Evolutionary conservation across 2,888 invertebrate species (phyloP), one percentile per base, ranked within the genome.

Genomic region (Chloroclysta siterata): DNA sequence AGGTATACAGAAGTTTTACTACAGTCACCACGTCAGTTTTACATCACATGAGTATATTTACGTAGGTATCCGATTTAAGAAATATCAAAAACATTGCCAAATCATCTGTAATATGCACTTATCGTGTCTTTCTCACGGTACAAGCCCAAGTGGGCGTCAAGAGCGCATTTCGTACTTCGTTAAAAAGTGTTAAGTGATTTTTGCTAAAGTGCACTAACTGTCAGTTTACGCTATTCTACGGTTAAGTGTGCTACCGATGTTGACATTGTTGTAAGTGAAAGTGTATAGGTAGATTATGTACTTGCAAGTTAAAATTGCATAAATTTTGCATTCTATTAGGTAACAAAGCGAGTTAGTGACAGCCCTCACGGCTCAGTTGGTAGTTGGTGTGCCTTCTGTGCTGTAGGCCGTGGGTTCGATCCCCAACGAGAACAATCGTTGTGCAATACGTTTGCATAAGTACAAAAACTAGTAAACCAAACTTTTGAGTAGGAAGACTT

Each of bases 181-280:
- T 55, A 50, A 50, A 51, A 57, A 66, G 60, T 68, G 65, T 55
- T 57, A 68, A 60, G 61, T 59, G 55, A 64, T 57, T 54, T 60
- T 44, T 57, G 51, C 39, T 53, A 42, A 65, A 68, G 65, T 62
- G 60, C 48, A 63, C 63, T 52, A 59, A 60, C 55, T 53, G 69
- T 61, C 71, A 64, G 47, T 65, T 67, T 60, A 66, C 60, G 63
- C 61, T 50, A 47, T 54, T 48, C 53, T 36, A 53, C 28, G 17
- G 47, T 55, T 54, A 67, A 66, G 69, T 66, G 42, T 58, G 58
- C 44, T 22, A 22, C 22, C 22, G 13, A 48, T 58, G 58, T 61
- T 47, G 54, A 58, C 58, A 51, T 47, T 48, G 48, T 44, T 39
- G 22, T 17, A 56, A 65, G 70, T 63, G 68, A 71, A 70, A 71